These are phyloP conservation scores for Lerista edwardsae DNA, from an alignment of 2,797 vertebrate genomes.

Conservation along the genomic window DNA sequence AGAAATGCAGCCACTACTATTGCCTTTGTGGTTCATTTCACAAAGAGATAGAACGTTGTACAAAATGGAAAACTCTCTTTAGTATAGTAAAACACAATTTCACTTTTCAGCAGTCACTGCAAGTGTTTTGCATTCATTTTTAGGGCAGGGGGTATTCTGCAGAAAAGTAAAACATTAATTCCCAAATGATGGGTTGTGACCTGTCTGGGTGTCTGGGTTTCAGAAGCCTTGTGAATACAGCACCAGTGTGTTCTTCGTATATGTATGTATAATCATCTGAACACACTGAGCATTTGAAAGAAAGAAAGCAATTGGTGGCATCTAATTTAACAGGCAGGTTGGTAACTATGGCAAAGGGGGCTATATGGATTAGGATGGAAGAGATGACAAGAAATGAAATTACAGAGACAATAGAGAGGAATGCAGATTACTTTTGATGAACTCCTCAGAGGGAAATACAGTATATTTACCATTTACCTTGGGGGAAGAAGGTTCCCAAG, in stretches of 20 bases:
- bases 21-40: slow-evolving; percentile 35
- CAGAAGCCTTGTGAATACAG: neutral
- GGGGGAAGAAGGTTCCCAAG: neutral
- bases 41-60: slow-evolving; percentile 11
- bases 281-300: neutral
- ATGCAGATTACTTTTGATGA: neutral
- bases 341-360: neutral
- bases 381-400: neutral
- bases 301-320: neutral
- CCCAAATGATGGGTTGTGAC: neutral
- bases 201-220: neutral
- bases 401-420: neutral
- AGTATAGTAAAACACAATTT: neutral
- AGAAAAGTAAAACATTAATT: neutral
- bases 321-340: neutral
- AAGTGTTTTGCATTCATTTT: neutral
- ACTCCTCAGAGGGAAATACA: neutral
- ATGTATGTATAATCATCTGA: neutral
- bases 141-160: neutral
- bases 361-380: neutral
- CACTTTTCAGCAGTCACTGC: neutral
- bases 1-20: slow-evolving; percentile 5
- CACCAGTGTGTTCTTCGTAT: neutral
- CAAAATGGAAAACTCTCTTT: neutral
- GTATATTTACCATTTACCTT: neutral